Percentiles rank a stretch among this genome's conserved stretches.
phyloP scores from a whole-genome alignment of 2,888 invertebrate genomes.

The Teleiodes luculella region DNA sequence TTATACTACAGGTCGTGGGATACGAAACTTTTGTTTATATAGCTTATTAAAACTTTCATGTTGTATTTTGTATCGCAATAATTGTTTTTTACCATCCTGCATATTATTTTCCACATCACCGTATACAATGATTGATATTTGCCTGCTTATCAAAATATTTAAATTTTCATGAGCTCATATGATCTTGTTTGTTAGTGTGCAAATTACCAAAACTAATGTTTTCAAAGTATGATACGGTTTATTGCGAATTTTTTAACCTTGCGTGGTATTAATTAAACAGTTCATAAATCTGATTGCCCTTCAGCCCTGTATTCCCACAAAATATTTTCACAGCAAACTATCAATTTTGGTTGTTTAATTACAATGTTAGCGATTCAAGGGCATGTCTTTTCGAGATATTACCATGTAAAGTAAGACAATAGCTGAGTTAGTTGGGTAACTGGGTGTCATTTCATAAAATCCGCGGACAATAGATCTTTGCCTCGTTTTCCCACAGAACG shows the following conservation, averaged over 20 bases:
- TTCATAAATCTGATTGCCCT: neutral
- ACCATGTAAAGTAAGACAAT: conserved; percentile 50
- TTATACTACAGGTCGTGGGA: too few species aligned
- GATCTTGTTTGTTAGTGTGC: too few species aligned
- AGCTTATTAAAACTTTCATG: too few species aligned
- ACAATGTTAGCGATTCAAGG: conserved; percentile 38
- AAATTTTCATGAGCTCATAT: too few species aligned
- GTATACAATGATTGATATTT: too few species aligned
- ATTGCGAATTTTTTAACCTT: neutral
- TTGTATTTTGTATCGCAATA: too few species aligned
- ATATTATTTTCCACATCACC: too few species aligned
- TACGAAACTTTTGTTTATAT: too few species aligned
- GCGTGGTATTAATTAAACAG: neutral
- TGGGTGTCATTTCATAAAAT: conserved; percentile 56
- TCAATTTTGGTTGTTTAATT: conserved; percentile 21
- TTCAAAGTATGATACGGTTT: too few species aligned
- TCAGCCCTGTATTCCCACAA: conserved; percentile 1
- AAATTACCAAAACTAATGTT: too few species aligned
- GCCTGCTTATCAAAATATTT: too few species aligned
- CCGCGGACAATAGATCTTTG: conserved; percentile 46
- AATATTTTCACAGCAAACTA: conserved; percentile 9
- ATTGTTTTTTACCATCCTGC: too few species aligned
- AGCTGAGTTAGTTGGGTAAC: conserved; percentile 43
- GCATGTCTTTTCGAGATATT: conserved; percentile 34
- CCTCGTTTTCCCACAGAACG: conserved; percentile 48